These are phyloP conservation scores for Saxicola maurus DNA, from an alignment of 2,797 vertebrate genomes.

Conservation along the genomic window DNA sequence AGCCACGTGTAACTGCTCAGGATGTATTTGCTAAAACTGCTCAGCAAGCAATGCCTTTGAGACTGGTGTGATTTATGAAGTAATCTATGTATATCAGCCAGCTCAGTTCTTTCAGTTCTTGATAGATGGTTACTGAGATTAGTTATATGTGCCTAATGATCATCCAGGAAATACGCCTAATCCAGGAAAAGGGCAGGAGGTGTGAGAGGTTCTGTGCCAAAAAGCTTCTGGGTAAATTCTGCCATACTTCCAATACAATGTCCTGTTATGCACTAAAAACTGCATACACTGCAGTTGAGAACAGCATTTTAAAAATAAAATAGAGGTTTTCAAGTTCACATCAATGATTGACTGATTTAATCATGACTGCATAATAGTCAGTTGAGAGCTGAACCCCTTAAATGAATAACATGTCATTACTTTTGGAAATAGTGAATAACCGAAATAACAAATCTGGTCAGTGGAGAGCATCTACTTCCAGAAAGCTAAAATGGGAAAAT, in stretches of 20 bases:
- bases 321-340: background rate
- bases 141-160: constrained; percentile 24
- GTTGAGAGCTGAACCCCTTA: background rate
- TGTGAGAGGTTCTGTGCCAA: background rate
- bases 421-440: background rate
- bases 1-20: background rate
- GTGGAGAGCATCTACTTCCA: background rate
- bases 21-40: background rate
- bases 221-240: constrained; percentile 8
- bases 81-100: constrained; percentile 10
- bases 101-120: constrained; percentile 29
- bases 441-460: background rate
- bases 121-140: constrained; percentile 33
- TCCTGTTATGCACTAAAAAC: background rate
- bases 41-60: background rate
- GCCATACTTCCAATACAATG: background rate
- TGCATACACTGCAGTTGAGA: background rate
- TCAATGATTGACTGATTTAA: background rate
- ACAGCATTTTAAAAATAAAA: background rate
- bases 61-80: constrained; percentile 8
- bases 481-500: background rate
- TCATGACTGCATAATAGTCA: background rate
- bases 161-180: constrained; percentile 35
- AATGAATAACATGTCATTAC: background rate
- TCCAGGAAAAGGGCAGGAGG: background rate